Evolutionary conservation across 2,888 invertebrate species (phyloP), one percentile per base, ranked within the genome.

Genomic region (Hanleya hanleyi): DNA sequence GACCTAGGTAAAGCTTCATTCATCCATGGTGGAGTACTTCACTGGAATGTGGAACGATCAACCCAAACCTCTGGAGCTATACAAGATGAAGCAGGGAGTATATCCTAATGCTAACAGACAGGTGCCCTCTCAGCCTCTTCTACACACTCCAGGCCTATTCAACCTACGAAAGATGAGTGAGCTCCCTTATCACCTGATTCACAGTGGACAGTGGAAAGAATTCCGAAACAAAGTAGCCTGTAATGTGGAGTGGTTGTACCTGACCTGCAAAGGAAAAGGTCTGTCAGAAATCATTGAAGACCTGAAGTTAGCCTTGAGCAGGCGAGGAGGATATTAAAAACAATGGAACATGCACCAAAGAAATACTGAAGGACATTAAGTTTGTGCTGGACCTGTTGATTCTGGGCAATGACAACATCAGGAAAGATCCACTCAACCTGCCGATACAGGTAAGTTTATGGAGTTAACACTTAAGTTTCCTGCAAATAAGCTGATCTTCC

Each of bases 191-290:
- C 85, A 86, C 61, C 78, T 87, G n/a, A 70, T 83, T 12, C 64
- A 75, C 35, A 77, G 80, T 71, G 71, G 71, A 3, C 77, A 80
- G 49, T 82, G 82, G 69, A 57, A 64, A 15, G 79, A 84, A 18
- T 92, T 98, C n/a, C 97, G 96, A 86, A 94, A 95, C 47, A 94
- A 97, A 86, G 97, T 98, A 0, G 92, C 98, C 0, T 98, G 98
- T 91, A 97, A 97, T 91, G 98, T 98, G 88, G 95, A 96, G 85
- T 99, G 98, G 97, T 92, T 99, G 0, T 97, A 97, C 88, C 97
- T 97, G 0, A 98, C 98, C 88, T 92, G 98, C 4, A 95, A 95
- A 79, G 96, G 96, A 83, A 97, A 97, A 86, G 97, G 98, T 0
- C 92, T 98, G n/a, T 97, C 97, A 89, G 95, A 97, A 0, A 95